Evolutionary conservation across 2,888 invertebrate species (phyloP).

Genomic region (Tillus elongatus): DNA sequence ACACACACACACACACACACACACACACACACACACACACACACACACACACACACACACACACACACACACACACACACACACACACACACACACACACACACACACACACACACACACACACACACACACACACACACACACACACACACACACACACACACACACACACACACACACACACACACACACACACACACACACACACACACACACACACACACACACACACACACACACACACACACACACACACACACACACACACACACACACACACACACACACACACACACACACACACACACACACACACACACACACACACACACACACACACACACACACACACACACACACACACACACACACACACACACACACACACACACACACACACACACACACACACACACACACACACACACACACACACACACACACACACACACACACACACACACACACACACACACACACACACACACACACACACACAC

Average conservation of each 20-base stretch:
- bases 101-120: slow-evolving; percentile 2
- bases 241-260: background rate
- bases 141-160: background rate
- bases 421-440: slow-evolving; percentile 2
- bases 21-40: background rate
- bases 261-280: background rate
- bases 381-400: slow-evolving; percentile 2
- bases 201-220: background rate
- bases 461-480: background rate
- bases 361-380: slow-evolving; percentile 2
- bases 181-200: background rate
- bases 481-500: background rate
- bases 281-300: background rate
- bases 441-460: slow-evolving; percentile 2
- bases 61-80: slow-evolving; percentile 2
- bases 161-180: background rate
- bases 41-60: slow-evolving; percentile 2
- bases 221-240: background rate
- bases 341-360: background rate
- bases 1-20: background rate
- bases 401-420: slow-evolving; percentile 2
- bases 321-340: background rate
- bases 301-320: background rate
- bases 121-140: slow-evolving; percentile 1
- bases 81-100: slow-evolving; percentile 2